Evolutionary conservation across 2,888 invertebrate species (phyloP).

Genomic region (Leucophora obtusa): DNA sequence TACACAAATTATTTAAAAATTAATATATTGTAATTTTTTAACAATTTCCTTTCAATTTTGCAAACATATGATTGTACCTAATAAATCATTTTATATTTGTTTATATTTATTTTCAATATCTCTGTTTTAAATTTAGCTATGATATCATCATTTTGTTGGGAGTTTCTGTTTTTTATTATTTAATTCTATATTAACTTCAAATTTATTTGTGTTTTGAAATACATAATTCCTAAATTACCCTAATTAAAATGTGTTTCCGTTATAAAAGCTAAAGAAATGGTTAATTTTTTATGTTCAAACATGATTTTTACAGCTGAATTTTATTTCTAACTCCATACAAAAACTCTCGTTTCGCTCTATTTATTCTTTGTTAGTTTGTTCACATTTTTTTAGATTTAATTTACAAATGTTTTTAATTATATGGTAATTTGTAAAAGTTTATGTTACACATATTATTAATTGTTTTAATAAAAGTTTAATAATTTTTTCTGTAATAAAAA

Average conservation of each 20-base stretch:
- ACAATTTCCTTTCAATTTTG: background rate
- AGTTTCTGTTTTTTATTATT: background rate
- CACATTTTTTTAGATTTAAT: conserved; percentile 28
- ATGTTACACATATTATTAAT: background rate
- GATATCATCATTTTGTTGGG: background rate
- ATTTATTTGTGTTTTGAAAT: background rate
- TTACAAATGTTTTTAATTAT: conserved; percentile 19
- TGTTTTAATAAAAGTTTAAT: background rate
- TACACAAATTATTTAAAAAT: background rate
- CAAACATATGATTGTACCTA: background rate
- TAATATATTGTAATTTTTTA: background rate
- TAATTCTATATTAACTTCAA: background rate
- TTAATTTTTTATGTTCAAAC: background rate
- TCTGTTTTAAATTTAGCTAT: background rate
- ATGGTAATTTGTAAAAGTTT: conserved; percentile 20
- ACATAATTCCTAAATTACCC: background rate
- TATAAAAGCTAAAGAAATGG: background rate
- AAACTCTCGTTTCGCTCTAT: conserved; percentile 35
- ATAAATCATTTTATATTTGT: background rate
- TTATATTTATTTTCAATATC: conserved; percentile 1
- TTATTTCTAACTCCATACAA: conserved; percentile 12
- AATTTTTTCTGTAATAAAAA: no score
- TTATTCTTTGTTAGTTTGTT: conserved; percentile 18
- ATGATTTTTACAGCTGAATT: background rate
- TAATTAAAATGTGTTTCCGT: background rate